These are phyloP conservation scores for Xenops minutus DNA, from an alignment of 2,797 vertebrate genomes.

Conservation along the genomic window DNA sequence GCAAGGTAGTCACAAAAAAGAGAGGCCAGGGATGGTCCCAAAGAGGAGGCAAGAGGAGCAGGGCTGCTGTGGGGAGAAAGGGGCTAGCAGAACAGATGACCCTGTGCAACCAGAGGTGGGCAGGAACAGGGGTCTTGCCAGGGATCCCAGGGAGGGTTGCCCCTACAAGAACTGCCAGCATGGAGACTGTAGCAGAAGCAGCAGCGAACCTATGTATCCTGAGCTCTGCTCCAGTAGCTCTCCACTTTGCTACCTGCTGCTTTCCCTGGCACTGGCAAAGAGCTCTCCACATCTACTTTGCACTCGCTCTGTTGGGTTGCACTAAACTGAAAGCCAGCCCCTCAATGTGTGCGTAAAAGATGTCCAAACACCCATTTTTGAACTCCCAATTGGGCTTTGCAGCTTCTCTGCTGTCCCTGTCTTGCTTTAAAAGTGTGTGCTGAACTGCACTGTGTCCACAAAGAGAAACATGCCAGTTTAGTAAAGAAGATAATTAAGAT, in stretches of 20 bases:
- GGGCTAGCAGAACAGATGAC: background rate
- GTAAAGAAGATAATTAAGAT: conserved; percentile 18
- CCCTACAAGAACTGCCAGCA: background rate
- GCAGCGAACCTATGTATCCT: background rate
- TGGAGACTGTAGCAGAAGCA: background rate
- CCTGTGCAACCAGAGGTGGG: no score
- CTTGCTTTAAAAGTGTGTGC: background rate
- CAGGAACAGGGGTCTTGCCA: background rate
- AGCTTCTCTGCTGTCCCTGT: background rate
- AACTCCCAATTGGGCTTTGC: background rate
- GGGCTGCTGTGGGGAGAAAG: background rate
- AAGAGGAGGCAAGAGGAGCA: background rate
- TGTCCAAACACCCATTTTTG: background rate
- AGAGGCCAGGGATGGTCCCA: background rate
- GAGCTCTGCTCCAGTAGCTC: background rate
- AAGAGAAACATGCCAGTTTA: background rate
- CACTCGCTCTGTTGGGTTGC: accelerated
- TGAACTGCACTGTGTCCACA: background rate
- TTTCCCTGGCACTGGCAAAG: background rate
- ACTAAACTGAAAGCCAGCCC: background rate
- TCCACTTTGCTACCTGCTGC: background rate
- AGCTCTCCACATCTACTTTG: background rate
- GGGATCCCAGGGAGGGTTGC: background rate
- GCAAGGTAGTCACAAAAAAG: background rate
- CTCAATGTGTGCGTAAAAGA: background rate